phyloP scores from a whole-genome alignment of 2,888 invertebrate genomes.

The Hirudinaria manillensis region DNA sequence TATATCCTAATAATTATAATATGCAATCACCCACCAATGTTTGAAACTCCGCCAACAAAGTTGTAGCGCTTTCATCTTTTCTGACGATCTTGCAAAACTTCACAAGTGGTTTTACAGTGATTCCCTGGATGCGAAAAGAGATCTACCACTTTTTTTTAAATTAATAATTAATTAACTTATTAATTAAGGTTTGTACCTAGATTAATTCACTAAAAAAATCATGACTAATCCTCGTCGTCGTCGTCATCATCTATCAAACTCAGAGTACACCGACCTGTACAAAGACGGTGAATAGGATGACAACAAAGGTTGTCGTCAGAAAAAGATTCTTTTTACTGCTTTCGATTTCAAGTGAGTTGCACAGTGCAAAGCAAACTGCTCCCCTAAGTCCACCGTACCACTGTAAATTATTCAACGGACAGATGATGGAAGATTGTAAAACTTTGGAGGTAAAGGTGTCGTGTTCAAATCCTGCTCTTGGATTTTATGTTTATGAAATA shows the following conservation, averaged over 20 bases:
- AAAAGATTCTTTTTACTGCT: constrained; percentile 55
- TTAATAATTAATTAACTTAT: no score
- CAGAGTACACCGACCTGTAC: constrained; percentile 63
- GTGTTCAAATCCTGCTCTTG: no score
- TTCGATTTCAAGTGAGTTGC: constrained; percentile 54
- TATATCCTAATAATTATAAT: no score
- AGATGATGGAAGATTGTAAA: not conserved
- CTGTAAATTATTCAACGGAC: constrained; percentile 40
- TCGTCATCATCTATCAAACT: no score
- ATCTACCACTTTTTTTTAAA: no score
- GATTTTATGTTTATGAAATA: no score
- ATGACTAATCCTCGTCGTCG: no score
- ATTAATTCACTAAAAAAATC: not conserved
- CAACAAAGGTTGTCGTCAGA: constrained; percentile 90
- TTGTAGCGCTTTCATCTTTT: constrained; percentile 10
- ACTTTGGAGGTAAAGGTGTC: no score
- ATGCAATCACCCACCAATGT: constrained; percentile 22
- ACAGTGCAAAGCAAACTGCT: constrained; percentile 60
- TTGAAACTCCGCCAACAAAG: constrained; percentile 24
- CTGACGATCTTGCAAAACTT: constrained; percentile 33
- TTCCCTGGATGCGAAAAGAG: constrained; percentile 55
- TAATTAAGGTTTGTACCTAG: not conserved
- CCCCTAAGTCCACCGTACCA: constrained; percentile 61
- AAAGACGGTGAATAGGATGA: constrained; percentile 97
- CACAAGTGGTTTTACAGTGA: constrained; percentile 56